Conservation (phyloP, 2,113 vertebrate genomes). For the Dasyurus viverrinus region DNA sequence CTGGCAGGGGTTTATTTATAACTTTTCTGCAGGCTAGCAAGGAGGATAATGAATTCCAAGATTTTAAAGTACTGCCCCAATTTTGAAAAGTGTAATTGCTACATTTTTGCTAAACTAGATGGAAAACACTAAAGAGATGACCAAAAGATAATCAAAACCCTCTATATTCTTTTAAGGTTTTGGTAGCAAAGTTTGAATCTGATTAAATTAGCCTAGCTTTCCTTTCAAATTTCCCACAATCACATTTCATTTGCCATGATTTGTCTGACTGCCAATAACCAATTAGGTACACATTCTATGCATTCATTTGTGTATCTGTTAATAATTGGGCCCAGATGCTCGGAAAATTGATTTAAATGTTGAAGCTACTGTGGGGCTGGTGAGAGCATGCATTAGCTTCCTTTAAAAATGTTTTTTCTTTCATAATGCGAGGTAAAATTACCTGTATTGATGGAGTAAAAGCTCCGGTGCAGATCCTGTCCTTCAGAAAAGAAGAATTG, state of each 20-base stretch:
- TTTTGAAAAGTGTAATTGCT: background rate
- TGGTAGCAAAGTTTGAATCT: background rate
- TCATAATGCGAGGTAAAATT: no score
- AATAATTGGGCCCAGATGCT: background rate
- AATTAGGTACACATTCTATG: background rate
- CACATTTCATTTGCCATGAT: background rate
- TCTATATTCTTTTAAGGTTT: background rate
- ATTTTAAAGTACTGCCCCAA: background rate
- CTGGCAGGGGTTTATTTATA: constrained; percentile 31
- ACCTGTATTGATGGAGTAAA: no score
- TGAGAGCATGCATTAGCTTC: background rate
- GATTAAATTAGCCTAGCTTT: background rate
- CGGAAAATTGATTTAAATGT: constrained; percentile 7
- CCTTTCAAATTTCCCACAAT: constrained; percentile 3
- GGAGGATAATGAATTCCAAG: background rate
- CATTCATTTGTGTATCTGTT: background rate
- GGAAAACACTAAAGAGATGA: background rate
- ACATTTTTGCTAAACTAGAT: background rate
- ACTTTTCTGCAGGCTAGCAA: constrained; percentile 12
- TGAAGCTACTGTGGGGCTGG: constrained; percentile 19
- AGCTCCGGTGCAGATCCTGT: background rate
- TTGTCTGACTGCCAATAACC: background rate
- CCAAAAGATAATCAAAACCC: background rate
- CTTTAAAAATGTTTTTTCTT: background rate
- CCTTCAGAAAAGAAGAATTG: background rate